These are phyloP conservation scores for Apomyelois bistriatella DNA, from an alignment of 2,888 invertebrate genomes.

Conservation along the genomic window DNA sequence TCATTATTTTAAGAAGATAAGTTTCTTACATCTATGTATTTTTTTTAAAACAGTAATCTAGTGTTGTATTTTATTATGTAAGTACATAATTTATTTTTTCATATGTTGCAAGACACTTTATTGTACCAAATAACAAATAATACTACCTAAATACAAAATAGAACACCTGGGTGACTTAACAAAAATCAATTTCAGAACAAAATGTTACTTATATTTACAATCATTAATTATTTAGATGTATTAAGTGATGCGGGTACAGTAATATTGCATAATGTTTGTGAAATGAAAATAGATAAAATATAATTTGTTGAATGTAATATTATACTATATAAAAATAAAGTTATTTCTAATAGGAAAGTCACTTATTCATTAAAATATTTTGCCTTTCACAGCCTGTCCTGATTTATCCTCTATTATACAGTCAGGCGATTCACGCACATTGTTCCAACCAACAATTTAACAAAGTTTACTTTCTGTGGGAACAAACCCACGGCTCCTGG, in stretches of 20 bases:
- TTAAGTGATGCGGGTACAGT: no score
- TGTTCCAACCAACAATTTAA: no score
- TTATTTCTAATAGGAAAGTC: background rate
- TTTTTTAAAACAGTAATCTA: background rate
- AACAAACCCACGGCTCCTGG: no score
- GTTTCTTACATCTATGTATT: background rate
- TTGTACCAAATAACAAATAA: background rate
- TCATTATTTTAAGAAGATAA: background rate
- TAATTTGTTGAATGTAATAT: no score
- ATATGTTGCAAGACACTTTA: no score
- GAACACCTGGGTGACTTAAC: no score
- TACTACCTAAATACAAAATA: background rate
- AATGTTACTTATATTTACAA: background rate
- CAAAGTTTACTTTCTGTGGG: no score
- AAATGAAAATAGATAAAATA: no score
- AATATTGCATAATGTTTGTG: no score
- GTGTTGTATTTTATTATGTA: background rate
- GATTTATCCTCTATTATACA: no score
- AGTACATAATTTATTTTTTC: background rate
- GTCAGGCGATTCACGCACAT: no score
- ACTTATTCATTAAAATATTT: background rate
- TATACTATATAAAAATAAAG: background rate
- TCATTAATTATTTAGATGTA: no score
- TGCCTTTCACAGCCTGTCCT: background rate
- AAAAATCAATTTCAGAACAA: background rate